Base-by-base conservation (phyloP, 2,888 invertebrate species). In the Sthenelais limicola region DNA sequence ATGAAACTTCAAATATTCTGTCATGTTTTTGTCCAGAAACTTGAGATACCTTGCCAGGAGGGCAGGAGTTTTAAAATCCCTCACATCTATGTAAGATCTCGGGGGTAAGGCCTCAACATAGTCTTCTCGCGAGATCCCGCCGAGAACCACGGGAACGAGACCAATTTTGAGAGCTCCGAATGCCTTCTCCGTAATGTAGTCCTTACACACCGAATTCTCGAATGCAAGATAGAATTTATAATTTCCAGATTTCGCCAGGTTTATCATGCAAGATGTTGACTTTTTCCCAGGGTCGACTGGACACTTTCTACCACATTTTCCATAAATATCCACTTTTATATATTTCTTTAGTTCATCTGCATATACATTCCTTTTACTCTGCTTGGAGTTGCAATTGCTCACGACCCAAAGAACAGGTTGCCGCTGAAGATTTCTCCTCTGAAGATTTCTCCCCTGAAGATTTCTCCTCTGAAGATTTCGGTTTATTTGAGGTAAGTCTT, bases 261-360 rank as follows among this genome's bases (percentile, higher is more conserved):
- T 15, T 43, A 15, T 43, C n/a, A n/a, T n/a, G n/a, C n/a, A n/a
- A 43, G 43, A 32, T 7, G 33, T 9, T 3, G 12, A n/a, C 3
- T 56, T 4, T 5, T 56, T 18, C 12, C 56, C 30, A 12, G 12
- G 7, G 12, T 18, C 5, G n/a, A n/a, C 33, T 2, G 30, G 33
- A 21, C 56, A 56, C 2, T 12, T 35, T 18, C 21, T 15, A 15
- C 66, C 66, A 38, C 66, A 66, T 3, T 66, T 12, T 1, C 66
- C 66, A 38, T 12, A 66, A 1, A 66, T 66, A n/a, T 43, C 43
- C 21, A 66, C 66, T 66, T 66, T 66, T 35, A 66, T 66, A 26
- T 66, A 28, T 38, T 35, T 18, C 9, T n/a, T 7, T 15, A 66
- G 38, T 3, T 24, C 18, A 2, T 21, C 21, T 4, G 24, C 43